Percentiles rank a stretch among this genome's conserved stretches.
These are phyloP conservation scores for Oplegnathus fasciatus DNA, from an alignment of 2,113 vertebrate species.

Conservation along the genomic window DNA sequence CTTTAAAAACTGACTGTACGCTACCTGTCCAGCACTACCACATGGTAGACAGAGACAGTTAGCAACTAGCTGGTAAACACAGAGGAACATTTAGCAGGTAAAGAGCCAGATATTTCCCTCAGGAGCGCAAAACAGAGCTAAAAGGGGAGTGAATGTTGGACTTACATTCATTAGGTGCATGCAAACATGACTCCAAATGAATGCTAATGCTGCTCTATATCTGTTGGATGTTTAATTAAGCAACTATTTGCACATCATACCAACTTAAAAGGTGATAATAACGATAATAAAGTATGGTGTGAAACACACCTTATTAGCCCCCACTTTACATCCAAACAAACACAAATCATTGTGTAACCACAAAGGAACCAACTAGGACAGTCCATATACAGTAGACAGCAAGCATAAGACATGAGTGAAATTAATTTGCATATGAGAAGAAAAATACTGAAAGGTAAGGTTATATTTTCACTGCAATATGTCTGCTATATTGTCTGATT, in stretches of 20 bases:
- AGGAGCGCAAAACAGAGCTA: neutral
- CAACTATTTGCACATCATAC: neutral
- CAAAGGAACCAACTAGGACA: neutral
- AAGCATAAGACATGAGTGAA: neutral
- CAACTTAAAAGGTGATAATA: neutral
- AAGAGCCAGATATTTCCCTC: neutral
- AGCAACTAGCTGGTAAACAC: neutral
- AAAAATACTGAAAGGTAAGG: neutral
- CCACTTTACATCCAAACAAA: neutral
- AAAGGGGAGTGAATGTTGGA: neutral
- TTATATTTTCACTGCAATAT: neutral
- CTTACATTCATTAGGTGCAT: neutral
- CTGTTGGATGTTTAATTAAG: neutral
- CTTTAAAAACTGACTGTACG: too few relatives aligned
- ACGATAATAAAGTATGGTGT: too few relatives aligned
- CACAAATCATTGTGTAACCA: neutral
- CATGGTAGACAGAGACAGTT: too few relatives aligned
- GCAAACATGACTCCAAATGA: neutral
- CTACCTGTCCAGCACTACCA: too few relatives aligned
- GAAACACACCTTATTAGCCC: too few relatives aligned
- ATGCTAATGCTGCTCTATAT: neutral
- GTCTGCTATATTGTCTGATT: neutral
- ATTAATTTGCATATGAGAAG: neutral
- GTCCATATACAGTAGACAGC: neutral
- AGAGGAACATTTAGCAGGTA: neutral